Evolutionary conservation across 2,888 invertebrate species (phyloP), one percentile per base, ranked within the genome.

Genomic region (Nematopogon swammerdamellus): DNA sequence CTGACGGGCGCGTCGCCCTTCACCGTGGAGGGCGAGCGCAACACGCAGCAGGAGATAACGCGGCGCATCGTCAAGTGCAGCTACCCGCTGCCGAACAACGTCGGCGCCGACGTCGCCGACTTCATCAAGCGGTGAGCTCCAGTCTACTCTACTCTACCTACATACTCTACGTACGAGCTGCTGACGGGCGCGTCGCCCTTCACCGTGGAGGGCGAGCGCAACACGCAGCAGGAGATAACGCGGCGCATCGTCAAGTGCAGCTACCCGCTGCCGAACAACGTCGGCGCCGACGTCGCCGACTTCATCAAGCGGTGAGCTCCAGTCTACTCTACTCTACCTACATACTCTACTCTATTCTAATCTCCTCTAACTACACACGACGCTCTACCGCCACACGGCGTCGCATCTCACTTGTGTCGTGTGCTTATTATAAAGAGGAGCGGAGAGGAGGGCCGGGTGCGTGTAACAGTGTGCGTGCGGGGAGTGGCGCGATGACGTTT

Each of bases 1-100:
- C 77, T 98, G 49, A 97, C 97, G 0, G 97, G 98, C 49, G 95
- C 96, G 6, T 97, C 97, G 1, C 98, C 98, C 2, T 98, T 98
- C 74, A 96, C 97, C 8, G 93, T 96, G 1, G 95, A 97, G 60
- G 96, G 95, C 19, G 94, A 95, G 67, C 88, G 86, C 65, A 97
- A 97, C 71, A 90, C 91, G 1, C 97, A 97, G 69, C 90, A 92
- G 59, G 97, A 97, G 76, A 97, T 98, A 63, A 96, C 97, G 29
- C 72, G 87, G 64, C 82, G 97, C 53, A 97, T 98, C 59, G 82
- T 96, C 56, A 87, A 88, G 59, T 91, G 90, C 51, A 89, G 90
- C 58, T 97, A 97, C 43, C 92, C 95, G 8, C 92, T 96, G 57
- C 97, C 97, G 3, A 86, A 86, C 11, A 84, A 87, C 49, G 85